Evolutionary conservation across 2,888 invertebrate species (phyloP).

Genomic region (Drosophila monieri): DNA sequence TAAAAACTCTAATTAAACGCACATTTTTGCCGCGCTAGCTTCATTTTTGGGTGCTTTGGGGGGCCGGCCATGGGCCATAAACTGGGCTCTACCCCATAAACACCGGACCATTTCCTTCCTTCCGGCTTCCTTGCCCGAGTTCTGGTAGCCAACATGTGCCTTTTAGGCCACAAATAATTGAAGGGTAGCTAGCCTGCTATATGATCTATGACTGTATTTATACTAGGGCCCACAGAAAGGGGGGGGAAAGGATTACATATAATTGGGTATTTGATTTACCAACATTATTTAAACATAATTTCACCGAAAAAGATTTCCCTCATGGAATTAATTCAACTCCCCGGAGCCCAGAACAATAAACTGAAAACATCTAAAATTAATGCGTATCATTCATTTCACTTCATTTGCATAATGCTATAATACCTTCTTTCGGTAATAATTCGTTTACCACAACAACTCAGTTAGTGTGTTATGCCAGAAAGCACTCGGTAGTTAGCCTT

Average conservation of each 20-base stretch:
- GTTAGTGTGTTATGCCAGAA: slow-evolving; percentile 42
- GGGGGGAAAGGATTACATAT: slow-evolving; percentile 1
- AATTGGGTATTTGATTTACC: slow-evolving; percentile 5
- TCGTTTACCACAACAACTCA: slow-evolving; percentile 68
- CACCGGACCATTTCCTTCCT: slow-evolving; percentile 31
- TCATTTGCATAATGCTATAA: slow-evolving; percentile 44
- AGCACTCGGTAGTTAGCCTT: slow-evolving; percentile 36
- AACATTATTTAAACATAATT: slow-evolving; percentile 1
- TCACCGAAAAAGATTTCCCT: slow-evolving; percentile 2
- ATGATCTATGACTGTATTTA: slow-evolving; percentile 22
- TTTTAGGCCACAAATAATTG: slow-evolving; percentile 35
- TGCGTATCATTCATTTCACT: background rate
- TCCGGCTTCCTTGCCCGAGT: slow-evolving; percentile 26
- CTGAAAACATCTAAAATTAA: slow-evolving; percentile 9
- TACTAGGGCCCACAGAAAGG: background rate
- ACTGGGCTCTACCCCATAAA: slow-evolving; percentile 13
- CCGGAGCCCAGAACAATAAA: background rate
- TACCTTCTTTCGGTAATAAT: slow-evolving; percentile 7
- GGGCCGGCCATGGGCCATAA: slow-evolving; percentile 22
- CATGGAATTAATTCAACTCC: background rate
- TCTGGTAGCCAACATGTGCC: slow-evolving; percentile 27
- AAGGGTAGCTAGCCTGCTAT: slow-evolving; percentile 23
- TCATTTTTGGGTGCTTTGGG: slow-evolving; percentile 1
- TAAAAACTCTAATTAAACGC: slow-evolving; percentile 77
- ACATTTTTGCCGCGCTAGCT: slow-evolving; percentile 52